Percentiles rank a stretch among this genome's conserved stretches.
Evolutionary conservation across 2,797 vertebrate genomes (phyloP).

Genomic region (Champsocephalus esox): DNA sequence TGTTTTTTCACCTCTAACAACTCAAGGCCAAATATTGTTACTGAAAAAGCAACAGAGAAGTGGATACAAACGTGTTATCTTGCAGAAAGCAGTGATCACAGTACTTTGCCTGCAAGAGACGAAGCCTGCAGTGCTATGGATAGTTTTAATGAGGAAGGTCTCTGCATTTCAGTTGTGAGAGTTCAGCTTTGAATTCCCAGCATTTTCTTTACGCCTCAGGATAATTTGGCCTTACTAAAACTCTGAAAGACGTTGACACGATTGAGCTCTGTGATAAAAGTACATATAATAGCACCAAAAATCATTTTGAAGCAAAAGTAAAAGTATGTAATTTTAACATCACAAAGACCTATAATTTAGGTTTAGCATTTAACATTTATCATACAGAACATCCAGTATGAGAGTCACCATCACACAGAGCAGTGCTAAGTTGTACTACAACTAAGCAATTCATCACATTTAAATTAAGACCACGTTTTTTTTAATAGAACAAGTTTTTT

Average conservation of each 20-base stretch:
- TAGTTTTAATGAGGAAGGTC: constrained; percentile 32
- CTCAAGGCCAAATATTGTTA: constrained; percentile 26
- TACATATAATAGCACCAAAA: neutral
- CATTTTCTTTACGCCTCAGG: constrained; percentile 18
- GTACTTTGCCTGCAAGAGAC: neutral
- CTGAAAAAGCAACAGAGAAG: constrained; percentile 10
- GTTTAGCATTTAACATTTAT: constrained; percentile 7
- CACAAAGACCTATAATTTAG: neutral
- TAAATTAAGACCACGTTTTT: too few relatives aligned
- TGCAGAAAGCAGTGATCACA: constrained; percentile 20
- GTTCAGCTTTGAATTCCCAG: constrained; percentile 22
- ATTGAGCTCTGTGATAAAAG: neutral
- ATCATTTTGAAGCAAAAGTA: constrained; percentile 13
- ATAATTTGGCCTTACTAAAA: constrained; percentile 20
- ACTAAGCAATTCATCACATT: too few relatives aligned
- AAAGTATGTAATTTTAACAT: neutral
- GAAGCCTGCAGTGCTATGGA: constrained; percentile 29
- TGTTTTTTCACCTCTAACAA: constrained; percentile 20
- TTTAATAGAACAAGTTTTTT: too few relatives aligned
- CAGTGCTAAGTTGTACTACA: neutral
- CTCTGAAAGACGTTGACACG: constrained; percentile 24
- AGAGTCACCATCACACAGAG: neutral
- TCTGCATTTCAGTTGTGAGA: constrained; percentile 17
- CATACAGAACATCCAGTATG: neutral
- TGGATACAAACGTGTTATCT: neutral